Evolutionary conservation across 92 coral and sea anemone species (phyloP).

Genomic region (Nematostella vectensis): DNA sequence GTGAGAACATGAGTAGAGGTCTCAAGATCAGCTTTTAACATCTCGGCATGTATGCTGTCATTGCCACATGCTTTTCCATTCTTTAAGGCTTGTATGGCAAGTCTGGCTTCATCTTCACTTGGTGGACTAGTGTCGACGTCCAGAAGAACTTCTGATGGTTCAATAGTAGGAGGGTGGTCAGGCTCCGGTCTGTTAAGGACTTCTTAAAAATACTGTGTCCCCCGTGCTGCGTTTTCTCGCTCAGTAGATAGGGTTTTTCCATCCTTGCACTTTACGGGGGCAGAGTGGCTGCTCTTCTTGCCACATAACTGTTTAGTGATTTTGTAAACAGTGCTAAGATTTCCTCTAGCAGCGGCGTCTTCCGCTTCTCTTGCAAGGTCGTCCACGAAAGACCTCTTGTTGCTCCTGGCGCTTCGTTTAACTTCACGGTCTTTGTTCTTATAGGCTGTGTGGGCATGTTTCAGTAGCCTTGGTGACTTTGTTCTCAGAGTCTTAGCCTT

Average conservation of each 20-base stretch:
- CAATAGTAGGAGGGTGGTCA: conserved; percentile 9
- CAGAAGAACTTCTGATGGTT: conserved; percentile 7
- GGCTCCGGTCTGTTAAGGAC: conserved; percentile 23
- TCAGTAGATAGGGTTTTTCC: conserved; percentile 25
- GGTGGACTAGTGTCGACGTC: conserved; percentile 13
- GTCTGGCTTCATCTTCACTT: conserved; percentile 32
- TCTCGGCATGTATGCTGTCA: conserved; percentile 17
- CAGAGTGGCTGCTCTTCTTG: conserved; percentile 9
- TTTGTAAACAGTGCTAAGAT: conserved; percentile 26
- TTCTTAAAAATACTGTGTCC: conserved; percentile 37
- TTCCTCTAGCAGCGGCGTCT: conserved; percentile 20
- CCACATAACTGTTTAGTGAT: conserved; percentile 21
- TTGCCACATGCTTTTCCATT: conserved; percentile 20
- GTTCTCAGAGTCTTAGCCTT: conserved; percentile 9
- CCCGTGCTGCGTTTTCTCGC: conserved; percentile 16
- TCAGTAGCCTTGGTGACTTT: conserved; percentile 24
- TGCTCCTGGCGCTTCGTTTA: conserved; percentile 16
- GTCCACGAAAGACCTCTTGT: conserved; percentile 17
- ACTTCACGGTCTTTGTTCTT: conserved; percentile 28
- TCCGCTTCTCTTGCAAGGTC: conserved; percentile 24
- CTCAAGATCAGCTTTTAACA: conserved; percentile 20
- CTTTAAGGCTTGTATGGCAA: conserved; percentile 11
- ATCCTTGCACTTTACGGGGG: conserved; percentile 14
- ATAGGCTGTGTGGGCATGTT: conserved; percentile 18
- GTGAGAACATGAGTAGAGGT: conserved; percentile 17